Percentiles rank a stretch among this genome's conserved stretches.
Evolutionary conservation across 2,888 invertebrate species (phyloP).

Genomic region (Dromius quadrimaculatus): DNA sequence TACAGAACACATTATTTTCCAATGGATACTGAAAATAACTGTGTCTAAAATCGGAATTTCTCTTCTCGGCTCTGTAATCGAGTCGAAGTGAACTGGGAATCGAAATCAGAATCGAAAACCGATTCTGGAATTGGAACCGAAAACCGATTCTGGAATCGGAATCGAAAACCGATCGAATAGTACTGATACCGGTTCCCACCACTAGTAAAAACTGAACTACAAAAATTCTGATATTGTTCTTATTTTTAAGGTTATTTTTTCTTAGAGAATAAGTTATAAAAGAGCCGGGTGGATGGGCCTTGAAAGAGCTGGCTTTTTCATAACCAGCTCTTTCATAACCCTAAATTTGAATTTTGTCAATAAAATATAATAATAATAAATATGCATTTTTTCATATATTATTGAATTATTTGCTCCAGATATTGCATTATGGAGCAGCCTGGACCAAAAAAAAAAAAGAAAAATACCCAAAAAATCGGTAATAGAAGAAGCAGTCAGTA

Average conservation of each 20-base stretch:
- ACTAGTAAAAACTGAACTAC: constrained; percentile 20
- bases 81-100: no score
- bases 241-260: constrained; percentile 40
- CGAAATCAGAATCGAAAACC: no score
- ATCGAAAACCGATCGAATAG: no score
- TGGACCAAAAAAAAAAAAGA: not conserved
- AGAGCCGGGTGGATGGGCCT: constrained; percentile 22
- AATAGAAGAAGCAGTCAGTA: constrained; percentile 45
- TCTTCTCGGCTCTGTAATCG: no score
- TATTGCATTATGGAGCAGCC: not conserved
- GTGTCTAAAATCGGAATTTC: no score
- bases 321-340: constrained; percentile 39
- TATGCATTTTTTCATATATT: not conserved
- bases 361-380: constrained; percentile 2
- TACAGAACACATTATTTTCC: no score
- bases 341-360: constrained; percentile 29
- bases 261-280: constrained; percentile 35
- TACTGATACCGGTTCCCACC: no score
- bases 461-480: not conserved
- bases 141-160: no score
- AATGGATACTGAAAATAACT: no score
- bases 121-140: no score
- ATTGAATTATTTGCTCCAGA: not conserved
- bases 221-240: constrained; percentile 34
- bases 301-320: constrained; percentile 40